Evolutionary conservation across 2,888 invertebrate genomes (phyloP), one percentile per base, ranked within the genome.

Genomic region (Tenthredo amoena): DNA sequence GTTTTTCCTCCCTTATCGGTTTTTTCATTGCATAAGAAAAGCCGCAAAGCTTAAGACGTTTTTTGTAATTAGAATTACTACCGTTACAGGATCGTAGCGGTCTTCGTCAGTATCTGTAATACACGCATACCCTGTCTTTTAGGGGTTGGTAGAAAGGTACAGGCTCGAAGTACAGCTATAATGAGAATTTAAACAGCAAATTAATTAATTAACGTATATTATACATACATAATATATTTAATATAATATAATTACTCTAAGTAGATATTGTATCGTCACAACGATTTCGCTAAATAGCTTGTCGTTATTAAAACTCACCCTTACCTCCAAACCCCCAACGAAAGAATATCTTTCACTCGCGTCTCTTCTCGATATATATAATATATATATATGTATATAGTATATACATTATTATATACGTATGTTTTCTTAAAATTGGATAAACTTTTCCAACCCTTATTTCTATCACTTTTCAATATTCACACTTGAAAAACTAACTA

Each of bases 161-260:
- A 37, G n/a, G 71, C 15, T 15, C 31, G 3, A 68, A 6, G 26
- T 65, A 31, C 68, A 68, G 21, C 62, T 68, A 26, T 68, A 83
- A 83, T 83, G 83, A 83, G 47, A 83, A 47, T 68, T 83, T 83
- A 47, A 83, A 68, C 83, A 83, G 34, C 83, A 50, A 83, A 83
- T 83, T 83, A 68, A 83, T 83, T 83, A 68, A 68, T 83, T 47
- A 71, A 34, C 40, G 37, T 12, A 15, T 68, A 21, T 68, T 58
- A 81, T 12, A 34, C 26, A 37, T 55, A 47, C 43, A 47, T 37
- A 26, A 58, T n/a, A 26, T 76, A 76, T 76, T 37, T 37, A 72
- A 15, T 21, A 10, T 50, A 47, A 47, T n/a, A 18, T 18, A 40
- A 71, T 71, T 37, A 74, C 26, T 12, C n/a, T 43, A n/a, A 40